A percentile compares a stretch with the other conserved stretches of the same genome.
phyloP scores from a whole-genome alignment of 2,113 vertebrate species.

The Eptatretus burgeri region DNA sequence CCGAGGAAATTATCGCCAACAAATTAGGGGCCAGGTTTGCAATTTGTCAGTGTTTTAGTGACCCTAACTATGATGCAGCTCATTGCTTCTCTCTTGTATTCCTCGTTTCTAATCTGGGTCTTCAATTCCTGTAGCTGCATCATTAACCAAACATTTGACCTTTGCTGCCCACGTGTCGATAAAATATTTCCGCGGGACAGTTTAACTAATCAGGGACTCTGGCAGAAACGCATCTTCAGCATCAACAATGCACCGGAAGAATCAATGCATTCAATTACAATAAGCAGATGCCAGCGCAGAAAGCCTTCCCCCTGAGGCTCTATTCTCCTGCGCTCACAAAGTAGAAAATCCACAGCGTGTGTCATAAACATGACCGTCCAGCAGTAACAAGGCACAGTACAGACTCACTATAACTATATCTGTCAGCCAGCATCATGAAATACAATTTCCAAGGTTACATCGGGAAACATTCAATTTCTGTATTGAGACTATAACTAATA shows the following conservation, averaged over 20 bases:
- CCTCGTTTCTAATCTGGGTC: conserved; percentile 6
- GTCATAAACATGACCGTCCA: too few species aligned
- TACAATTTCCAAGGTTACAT: too few species aligned
- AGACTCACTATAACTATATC: too few species aligned
- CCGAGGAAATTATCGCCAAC: not conserved
- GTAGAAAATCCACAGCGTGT: too few species aligned
- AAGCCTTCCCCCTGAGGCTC: too few species aligned
- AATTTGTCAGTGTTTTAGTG: conserved; percentile 6
- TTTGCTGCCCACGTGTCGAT: conserved; percentile 6
- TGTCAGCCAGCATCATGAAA: too few species aligned
- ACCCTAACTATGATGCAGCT: conserved; percentile 1
- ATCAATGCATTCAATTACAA: conserved; percentile 6
- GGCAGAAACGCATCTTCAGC: conserved; percentile 6
- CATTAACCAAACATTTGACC: conserved; percentile 7
- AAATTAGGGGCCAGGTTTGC: not conserved
- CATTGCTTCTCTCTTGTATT: conserved; percentile 2
- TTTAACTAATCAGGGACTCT: not conserved
- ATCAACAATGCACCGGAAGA: not conserved
- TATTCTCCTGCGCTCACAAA: too few species aligned
- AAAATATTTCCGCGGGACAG: conserved; percentile 6
- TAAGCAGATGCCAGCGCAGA: not conserved
- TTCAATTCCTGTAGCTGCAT: conserved; percentile 3
- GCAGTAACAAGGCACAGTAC: too few species aligned
- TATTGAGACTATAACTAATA: too few species aligned
- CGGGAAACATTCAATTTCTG: too few species aligned